phyloP scores from a whole-genome alignment of 2,113 vertebrate genomes.

The Oryzias melastigma region DNA sequence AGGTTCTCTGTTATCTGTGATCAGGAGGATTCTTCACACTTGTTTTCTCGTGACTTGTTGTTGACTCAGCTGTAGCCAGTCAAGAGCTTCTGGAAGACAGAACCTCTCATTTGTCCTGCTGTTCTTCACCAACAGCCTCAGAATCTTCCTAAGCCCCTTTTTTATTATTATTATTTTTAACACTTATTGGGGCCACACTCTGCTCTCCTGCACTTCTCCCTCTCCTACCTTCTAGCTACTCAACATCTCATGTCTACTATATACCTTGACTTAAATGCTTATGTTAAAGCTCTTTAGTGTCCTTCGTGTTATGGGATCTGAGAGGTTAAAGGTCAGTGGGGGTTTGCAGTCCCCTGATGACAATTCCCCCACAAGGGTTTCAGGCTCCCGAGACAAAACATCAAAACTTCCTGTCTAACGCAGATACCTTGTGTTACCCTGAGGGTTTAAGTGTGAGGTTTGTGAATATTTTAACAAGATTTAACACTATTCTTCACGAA shows the following conservation, averaged over 20 bases:
- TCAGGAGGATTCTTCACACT: slow-evolving; percentile 44
- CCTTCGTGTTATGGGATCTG: slow-evolving; percentile 51
- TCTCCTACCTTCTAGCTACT: slow-evolving; percentile 23
- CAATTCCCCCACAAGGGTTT: slow-evolving; percentile 50
- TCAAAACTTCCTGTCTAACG: slow-evolving; percentile 66
- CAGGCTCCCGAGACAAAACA: slow-evolving; percentile 44
- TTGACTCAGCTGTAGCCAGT: slow-evolving; percentile 77
- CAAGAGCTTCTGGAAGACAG: slow-evolving; percentile 57
- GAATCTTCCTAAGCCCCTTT: slow-evolving; percentile 63
- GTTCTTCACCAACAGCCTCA: slow-evolving; percentile 63
- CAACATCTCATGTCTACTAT: slow-evolving; percentile 16
- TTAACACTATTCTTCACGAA: too few relatives aligned
- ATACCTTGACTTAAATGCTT: slow-evolving; percentile 31
- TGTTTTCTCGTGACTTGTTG: slow-evolving; percentile 55
- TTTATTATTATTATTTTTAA: slow-evolving; percentile 71
- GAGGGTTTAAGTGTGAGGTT: slow-evolving; percentile 24
- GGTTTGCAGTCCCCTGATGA: slow-evolving; percentile 31
- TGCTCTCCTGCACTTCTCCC: slow-evolving; percentile 46
- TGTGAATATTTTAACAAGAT: slow-evolving; percentile 25
- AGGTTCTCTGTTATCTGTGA: slow-evolving; percentile 29
- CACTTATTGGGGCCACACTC: slow-evolving; percentile 62
- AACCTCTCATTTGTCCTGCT: slow-evolving; percentile 69
- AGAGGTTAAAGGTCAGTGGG: slow-evolving; percentile 58
- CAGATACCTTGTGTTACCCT: slow-evolving; percentile 25
- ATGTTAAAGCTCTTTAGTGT: slow-evolving; percentile 20